phyloP scores from a whole-genome alignment of 1,140 invertebrate species.

The Drosophila willistoni region DNA sequence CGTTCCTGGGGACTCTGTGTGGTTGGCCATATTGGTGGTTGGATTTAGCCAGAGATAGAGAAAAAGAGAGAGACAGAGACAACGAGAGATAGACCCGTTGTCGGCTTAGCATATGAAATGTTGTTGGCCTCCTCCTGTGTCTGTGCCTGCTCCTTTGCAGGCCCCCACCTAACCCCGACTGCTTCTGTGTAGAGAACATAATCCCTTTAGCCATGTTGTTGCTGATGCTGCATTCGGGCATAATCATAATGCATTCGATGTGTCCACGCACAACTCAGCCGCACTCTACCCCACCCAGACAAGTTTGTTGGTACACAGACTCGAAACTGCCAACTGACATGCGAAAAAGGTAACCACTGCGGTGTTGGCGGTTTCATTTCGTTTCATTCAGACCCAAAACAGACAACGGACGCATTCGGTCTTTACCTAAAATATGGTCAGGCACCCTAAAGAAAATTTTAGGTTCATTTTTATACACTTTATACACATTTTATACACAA shows the following conservation, averaged over 20 bases:
- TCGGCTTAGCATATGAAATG: constrained; percentile 75
- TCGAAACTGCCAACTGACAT: constrained; percentile 36
- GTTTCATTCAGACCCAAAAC: constrained; percentile 41
- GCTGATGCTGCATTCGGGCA: constrained; percentile 45
- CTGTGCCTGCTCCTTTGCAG: not conserved
- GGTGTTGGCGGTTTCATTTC: constrained; percentile 58
- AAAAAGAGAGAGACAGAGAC: not conserved
- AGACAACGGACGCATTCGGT: constrained; percentile 1
- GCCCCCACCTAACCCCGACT: not conserved
- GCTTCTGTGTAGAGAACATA: constrained; percentile 8
- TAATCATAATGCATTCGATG: constrained; percentile 70
- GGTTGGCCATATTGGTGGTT: constrained; percentile 59
- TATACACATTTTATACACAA: too few species aligned
- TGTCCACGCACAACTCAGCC: constrained; percentile 4
- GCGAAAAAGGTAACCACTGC: constrained; percentile 55
- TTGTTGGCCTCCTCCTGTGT: constrained; percentile 18
- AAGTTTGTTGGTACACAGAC: not conserved
- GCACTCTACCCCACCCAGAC: not conserved
- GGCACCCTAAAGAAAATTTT: not conserved
- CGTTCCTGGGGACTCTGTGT: constrained; percentile 28
- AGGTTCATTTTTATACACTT: not conserved
- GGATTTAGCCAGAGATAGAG: constrained; percentile 31
- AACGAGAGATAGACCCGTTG: not conserved
- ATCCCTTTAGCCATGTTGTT: constrained; percentile 19
- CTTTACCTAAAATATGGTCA: not conserved